phyloP scores from a whole-genome alignment of 2,797 vertebrate species.

The Epinephelus awoara region DNA sequence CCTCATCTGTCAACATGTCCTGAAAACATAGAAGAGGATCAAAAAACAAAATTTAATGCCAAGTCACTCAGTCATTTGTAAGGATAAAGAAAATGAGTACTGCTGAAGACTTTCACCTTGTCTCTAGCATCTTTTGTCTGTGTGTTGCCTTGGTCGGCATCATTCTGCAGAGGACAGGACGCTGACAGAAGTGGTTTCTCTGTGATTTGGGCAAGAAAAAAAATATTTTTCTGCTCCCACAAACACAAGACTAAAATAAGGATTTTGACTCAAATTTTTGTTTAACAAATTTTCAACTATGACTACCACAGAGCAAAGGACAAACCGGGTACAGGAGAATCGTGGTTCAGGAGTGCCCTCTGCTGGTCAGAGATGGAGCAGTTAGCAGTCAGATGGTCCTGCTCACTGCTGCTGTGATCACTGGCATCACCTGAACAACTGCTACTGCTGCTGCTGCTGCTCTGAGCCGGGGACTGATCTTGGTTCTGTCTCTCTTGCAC shows the following conservation, averaged over 20 bases:
- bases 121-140: constrained; percentile 31
- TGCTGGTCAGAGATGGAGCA: constrained; percentile 63
- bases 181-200: constrained; percentile 51
- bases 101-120: constrained; percentile 56
- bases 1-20: constrained; percentile 68
- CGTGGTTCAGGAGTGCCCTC: constrained; percentile 43
- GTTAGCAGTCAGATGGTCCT: constrained; percentile 20
- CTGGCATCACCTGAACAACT: neutral
- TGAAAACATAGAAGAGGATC: constrained; percentile 41
- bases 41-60: neutral
- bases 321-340: constrained; percentile 65
- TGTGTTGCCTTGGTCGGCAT: neutral
- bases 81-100: neutral
- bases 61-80: neutral
- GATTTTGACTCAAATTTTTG: too few species aligned
- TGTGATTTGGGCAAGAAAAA: constrained; percentile 2
- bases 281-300: neutral
- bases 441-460: constrained; percentile 27
- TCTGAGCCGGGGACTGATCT: constrained; percentile 42
- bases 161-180: constrained; percentile 48
- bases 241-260: neutral
- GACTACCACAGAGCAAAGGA: neutral
- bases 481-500: constrained; percentile 56
- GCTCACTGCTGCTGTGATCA: constrained; percentile 35
- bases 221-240: neutral